Percentiles rank a stretch among this genome's conserved stretches.
These are phyloP conservation scores for Chrysochloris asiatica DNA, from an alignment of 2,113 vertebrate species.

Conservation along the genomic window DNA sequence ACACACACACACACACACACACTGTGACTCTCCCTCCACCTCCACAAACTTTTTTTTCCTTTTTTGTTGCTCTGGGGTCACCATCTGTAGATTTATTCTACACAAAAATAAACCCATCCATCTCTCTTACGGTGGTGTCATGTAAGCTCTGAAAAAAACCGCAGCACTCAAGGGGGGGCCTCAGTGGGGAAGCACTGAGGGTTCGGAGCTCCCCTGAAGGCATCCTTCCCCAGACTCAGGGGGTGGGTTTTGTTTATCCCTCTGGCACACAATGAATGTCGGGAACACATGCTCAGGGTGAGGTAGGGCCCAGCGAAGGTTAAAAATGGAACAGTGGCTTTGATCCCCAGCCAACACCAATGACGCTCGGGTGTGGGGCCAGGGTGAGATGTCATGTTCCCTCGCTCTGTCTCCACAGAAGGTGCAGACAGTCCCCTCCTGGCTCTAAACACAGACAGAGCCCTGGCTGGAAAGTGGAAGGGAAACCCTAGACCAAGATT, in stretches of 20 bases:
- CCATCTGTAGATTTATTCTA: constrained; percentile 78
- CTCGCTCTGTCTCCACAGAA: constrained; percentile 66
- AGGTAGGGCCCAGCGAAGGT: constrained; percentile 83
- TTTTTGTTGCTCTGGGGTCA: constrained; percentile 22
- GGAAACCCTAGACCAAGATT: not conserved
- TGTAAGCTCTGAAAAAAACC: constrained; percentile 78
- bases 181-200: constrained; percentile 79
- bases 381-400: constrained; percentile 77
- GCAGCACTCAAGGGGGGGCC: constrained; percentile 67
- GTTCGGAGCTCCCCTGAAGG: constrained; percentile 79
- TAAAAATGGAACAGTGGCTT: constrained; percentile 87
- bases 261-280: constrained; percentile 88
- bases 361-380: constrained; percentile 77
- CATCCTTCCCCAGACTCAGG: constrained; percentile 83
- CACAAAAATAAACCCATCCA: constrained; percentile 83
- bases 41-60: not conserved
- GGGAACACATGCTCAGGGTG: constrained; percentile 85
- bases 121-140: constrained; percentile 77
- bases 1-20: not conserved
- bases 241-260: constrained; percentile 88
- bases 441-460: constrained; percentile 40
- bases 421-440: constrained; percentile 65
- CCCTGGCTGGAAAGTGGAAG: not conserved
- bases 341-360: constrained; percentile 85
- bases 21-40: not conserved